These are phyloP conservation scores for Drosophila koepferae DNA, from an alignment of 2,888 invertebrate genomes.

Conservation along the genomic window DNA sequence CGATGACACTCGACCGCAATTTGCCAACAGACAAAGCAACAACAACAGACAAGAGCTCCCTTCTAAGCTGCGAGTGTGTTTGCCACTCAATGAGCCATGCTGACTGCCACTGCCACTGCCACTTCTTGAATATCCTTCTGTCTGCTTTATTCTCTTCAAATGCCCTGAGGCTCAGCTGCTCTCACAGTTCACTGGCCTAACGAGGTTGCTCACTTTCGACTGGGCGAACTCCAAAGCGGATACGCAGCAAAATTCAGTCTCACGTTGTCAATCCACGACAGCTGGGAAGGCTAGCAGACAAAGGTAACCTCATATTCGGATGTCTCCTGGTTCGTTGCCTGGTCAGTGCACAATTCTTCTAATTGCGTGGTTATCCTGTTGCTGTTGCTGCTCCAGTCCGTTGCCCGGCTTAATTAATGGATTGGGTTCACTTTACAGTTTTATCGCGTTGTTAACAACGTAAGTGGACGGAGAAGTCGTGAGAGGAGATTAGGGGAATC, in stretches of 20 bases:
- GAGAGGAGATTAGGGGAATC: neutral
- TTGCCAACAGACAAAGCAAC: slow-evolving; percentile 46
- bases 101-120: slow-evolving; percentile 20
- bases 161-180: slow-evolving; percentile 20
- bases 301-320: slow-evolving; percentile 19
- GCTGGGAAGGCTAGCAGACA: neutral
- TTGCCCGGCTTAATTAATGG: slow-evolving; percentile 50
- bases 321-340: neutral
- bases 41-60: slow-evolving; percentile 19
- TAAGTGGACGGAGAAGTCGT: slow-evolving; percentile 9
- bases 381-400: slow-evolving; percentile 50
- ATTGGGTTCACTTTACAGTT: slow-evolving; percentile 57
- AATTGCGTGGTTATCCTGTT: slow-evolving; percentile 53
- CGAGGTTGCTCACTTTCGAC: slow-evolving; percentile 49
- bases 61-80: slow-evolving; percentile 31
- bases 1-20: slow-evolving; percentile 74
- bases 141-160: neutral
- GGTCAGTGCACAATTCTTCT: slow-evolving; percentile 25
- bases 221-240: slow-evolving; percentile 37
- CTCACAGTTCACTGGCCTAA: slow-evolving; percentile 55
- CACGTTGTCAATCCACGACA: slow-evolving; percentile 33
- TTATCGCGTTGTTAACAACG: slow-evolving; percentile 42
- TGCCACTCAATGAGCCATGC: slow-evolving; percentile 53
- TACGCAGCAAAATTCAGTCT: slow-evolving; percentile 11
- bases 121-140: slow-evolving; percentile 12